A percentile compares a stretch with the other conserved stretches of the same genome.
These are phyloP conservation scores for Mimumesa dahlbomi DNA, from an alignment of 2,888 invertebrate genomes.

Conservation along the genomic window DNA sequence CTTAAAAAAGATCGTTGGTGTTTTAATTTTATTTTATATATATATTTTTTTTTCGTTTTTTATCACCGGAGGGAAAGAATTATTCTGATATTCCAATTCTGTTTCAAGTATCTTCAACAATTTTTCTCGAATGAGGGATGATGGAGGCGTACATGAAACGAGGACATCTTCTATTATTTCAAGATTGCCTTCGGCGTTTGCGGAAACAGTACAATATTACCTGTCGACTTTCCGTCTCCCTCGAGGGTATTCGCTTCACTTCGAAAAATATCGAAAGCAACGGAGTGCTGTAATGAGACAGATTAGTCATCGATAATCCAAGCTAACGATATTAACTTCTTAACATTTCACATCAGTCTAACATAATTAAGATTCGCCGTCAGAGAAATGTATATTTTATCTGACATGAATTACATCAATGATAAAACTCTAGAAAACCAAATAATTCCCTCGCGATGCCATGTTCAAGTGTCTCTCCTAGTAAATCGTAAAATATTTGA, in stretches of 20 bases:
- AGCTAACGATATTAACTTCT: no score
- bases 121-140: constrained; percentile 31
- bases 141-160: constrained; percentile 30
- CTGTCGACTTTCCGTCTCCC: constrained; percentile 26
- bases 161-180: constrained; percentile 47
- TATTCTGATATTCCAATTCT: constrained; percentile 3
- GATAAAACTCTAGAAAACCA: no score
- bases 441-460: no score
- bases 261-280: constrained; percentile 29
- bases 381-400: no score
- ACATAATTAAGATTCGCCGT: no score
- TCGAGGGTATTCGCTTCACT: not conserved
- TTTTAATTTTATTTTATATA: no score
- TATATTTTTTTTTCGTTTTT: no score
- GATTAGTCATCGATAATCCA: not conserved
- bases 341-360: no score
- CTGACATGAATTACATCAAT: no score
- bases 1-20: no score
- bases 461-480: no score
- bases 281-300: not conserved
- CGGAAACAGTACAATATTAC: constrained; percentile 37
- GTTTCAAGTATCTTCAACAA: constrained; percentile 12
- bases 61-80: not conserved
- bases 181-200: constrained; percentile 39
- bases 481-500: no score